Percentiles rank a stretch among this genome's conserved stretches.
Evolutionary conservation across 1,140 invertebrate species (phyloP).

Genomic region (Ylistrum balloti): DNA sequence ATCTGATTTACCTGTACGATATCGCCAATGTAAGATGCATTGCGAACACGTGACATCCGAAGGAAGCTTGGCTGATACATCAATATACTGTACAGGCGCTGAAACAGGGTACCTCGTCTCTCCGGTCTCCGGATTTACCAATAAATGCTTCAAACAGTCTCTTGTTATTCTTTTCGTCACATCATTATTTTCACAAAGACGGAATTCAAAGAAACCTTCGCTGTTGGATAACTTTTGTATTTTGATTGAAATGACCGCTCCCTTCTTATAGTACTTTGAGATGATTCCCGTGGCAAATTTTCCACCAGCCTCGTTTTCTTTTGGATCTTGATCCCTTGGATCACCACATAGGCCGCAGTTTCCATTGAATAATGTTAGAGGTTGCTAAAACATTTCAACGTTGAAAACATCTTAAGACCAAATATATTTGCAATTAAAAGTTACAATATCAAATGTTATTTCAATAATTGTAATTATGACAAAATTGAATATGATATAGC

Average conservation of each 20-base stretch:
- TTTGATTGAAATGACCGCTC: constrained; percentile 76
- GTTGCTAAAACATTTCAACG: neutral
- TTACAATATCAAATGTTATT: no score
- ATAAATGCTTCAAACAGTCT: constrained; percentile 66
- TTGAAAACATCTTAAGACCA: neutral
- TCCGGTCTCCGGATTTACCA: constrained; percentile 50
- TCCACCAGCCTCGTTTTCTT: constrained; percentile 68
- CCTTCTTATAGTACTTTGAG: constrained; percentile 63
- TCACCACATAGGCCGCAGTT: constrained; percentile 83
- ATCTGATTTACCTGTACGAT: constrained; percentile 88
- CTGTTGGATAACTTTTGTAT: constrained; percentile 65
- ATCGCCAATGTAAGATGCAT: constrained; percentile 95
- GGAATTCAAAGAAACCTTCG: constrained; percentile 72
- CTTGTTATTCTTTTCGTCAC: constrained; percentile 60
- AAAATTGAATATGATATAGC: no score
- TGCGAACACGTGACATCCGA: constrained; percentile 91
- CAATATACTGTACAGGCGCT: neutral
- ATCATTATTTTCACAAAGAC: constrained; percentile 79
- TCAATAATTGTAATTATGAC: no score
- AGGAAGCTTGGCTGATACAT: constrained; percentile 85
- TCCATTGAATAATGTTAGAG: constrained; percentile 49
- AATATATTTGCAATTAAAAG: no score
- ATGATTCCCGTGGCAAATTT: constrained; percentile 65
- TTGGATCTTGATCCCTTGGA: constrained; percentile 59
- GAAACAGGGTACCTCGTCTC: constrained; percentile 47